These are phyloP conservation scores for Alces alces DNA, from an alignment of 2,113 vertebrate species.

Conservation along the genomic window DNA sequence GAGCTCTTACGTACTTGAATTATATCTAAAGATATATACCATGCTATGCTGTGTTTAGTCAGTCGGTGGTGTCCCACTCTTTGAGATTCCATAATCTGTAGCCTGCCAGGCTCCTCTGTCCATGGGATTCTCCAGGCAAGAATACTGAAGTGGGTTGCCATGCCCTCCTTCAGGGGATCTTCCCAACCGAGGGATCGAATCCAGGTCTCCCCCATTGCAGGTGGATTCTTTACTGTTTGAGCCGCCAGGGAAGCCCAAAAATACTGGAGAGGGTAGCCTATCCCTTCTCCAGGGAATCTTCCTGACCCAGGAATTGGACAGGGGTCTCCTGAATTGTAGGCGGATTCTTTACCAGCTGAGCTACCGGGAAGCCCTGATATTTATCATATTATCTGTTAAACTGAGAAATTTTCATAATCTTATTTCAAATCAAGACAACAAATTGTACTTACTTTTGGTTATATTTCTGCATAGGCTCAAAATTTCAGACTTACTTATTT, in stretches of 20 bases:
- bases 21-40: neutral
- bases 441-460: neutral
- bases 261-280: neutral
- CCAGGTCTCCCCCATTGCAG: neutral
- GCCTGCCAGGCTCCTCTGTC: neutral
- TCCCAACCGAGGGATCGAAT: neutral
- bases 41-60: neutral
- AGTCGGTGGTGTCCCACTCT: neutral
- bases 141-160: neutral
- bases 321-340: neutral
- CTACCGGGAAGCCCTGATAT: neutral
- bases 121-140: neutral
- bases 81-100: neutral
- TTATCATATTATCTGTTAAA: neutral
- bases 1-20: neutral
- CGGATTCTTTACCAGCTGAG: neutral
- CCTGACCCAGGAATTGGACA: neutral
- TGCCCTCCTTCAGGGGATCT: neutral
- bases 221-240: neutral
- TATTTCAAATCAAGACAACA: constrained; percentile 14
- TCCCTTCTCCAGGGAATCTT: neutral
- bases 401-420: neutral
- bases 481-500: too few species aligned
- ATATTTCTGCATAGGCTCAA: neutral
- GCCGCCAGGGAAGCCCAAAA: neutral